Percentiles rank a stretch among this genome's conserved stretches.
These are phyloP conservation scores for Threskiornis aethiopicus DNA, from an alignment of 2,797 vertebrate species.

Conservation along the genomic window DNA sequence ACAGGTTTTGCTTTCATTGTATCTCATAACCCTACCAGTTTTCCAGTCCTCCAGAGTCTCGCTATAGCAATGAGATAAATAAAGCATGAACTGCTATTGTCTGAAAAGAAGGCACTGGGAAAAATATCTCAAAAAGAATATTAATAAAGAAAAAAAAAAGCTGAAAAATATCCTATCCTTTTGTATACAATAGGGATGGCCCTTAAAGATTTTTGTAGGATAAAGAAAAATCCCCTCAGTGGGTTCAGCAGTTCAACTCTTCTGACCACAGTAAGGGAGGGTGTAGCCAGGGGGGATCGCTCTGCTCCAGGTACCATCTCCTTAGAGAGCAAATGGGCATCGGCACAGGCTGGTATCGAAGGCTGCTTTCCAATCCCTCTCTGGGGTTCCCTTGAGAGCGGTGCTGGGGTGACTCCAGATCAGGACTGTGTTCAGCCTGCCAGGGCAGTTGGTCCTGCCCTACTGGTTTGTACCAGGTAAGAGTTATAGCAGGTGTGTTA, in stretches of 20 bases:
- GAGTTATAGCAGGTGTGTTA: not conserved
- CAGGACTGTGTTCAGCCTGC: not conserved
- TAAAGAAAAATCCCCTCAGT: not conserved
- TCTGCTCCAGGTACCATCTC: not conserved
- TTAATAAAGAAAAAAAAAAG: not conserved
- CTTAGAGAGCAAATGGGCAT: not conserved
- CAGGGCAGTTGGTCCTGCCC: not conserved
- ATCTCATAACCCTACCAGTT: not conserved
- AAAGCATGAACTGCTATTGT: not conserved
- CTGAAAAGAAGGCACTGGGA: not conserved
- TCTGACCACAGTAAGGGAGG: not conserved
- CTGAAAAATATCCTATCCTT: not conserved
- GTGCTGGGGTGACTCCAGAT: not conserved
- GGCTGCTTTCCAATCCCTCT: not conserved
- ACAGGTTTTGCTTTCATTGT: not conserved
- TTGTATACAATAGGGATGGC: not conserved
- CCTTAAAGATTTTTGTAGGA: not conserved
- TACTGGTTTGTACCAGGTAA: not conserved
- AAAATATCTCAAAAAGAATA: not conserved
- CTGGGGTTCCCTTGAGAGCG: not conserved
- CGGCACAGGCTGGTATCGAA: not conserved
- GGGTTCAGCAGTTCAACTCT: not conserved
- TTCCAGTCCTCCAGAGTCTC: not conserved
- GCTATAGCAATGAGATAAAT: not conserved
- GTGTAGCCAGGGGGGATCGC: accelerated